These are phyloP conservation scores for Callocephalon fimbriatum DNA, from an alignment of 2,113 vertebrate species.

Conservation along the genomic window DNA sequence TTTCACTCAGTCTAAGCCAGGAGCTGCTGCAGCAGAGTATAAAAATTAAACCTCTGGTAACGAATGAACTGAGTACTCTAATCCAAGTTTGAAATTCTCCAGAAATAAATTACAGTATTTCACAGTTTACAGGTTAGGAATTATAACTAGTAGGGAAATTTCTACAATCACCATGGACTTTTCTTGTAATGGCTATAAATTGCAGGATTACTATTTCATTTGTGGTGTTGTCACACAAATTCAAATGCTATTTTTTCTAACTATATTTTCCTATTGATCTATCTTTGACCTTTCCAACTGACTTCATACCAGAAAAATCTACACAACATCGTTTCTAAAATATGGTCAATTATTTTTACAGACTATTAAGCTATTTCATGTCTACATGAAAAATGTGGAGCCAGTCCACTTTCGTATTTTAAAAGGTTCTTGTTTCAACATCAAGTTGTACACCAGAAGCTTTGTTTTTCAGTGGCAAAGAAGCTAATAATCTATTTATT, in stretches of 20 bases:
- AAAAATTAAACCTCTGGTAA: neutral
- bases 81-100: neutral
- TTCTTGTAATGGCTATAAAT: neutral
- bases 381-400: rapidly evolving
- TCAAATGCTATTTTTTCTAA: neutral
- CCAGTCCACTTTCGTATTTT: neutral
- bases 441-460: neutral
- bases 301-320: neutral
- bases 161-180: neutral
- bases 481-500: neutral
- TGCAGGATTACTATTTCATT: neutral
- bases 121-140: neutral
- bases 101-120: neutral
- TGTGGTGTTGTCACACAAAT: rapidly evolving
- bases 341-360: neutral
- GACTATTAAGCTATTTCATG: neutral
- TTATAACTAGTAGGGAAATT: neutral
- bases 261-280: neutral
- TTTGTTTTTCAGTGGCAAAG: neutral
- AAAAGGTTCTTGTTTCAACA: neutral
- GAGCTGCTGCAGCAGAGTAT: neutral
- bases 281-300: neutral
- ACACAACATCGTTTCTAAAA: neutral
- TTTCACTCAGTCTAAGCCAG: neutral
- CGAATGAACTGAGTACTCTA: neutral